A percentile compares a stretch with the other conserved stretches of the same genome.
Evolutionary conservation across 1,140 invertebrate genomes (phyloP).

Genomic region (Laodelphax striatellus): DNA sequence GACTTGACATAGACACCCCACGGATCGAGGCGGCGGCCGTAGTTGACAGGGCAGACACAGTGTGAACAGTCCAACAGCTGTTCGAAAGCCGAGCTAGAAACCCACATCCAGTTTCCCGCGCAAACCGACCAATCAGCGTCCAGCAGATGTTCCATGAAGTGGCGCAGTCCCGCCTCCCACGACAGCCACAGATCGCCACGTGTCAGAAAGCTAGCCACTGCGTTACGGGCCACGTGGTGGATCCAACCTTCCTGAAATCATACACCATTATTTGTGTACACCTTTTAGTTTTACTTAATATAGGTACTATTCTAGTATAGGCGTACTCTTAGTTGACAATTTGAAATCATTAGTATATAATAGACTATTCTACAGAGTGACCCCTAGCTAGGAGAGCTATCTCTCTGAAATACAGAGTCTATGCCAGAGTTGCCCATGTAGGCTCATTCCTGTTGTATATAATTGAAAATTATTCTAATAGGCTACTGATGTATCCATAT

Average conservation of each 20-base stretch:
- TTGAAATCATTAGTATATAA: no score
- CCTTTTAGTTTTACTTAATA: no score
- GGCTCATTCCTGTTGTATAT: no score
- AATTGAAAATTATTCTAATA: no score
- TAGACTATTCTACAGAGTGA: no score
- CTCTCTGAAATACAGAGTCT: no score
- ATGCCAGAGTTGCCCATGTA: no score
- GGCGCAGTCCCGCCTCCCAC: constrained; percentile 54
- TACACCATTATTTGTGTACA: no score
- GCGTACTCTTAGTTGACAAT: no score
- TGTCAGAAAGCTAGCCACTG: constrained; percentile 59
- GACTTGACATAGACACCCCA: constrained; percentile 53
- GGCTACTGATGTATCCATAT: no score
- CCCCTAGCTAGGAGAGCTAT: no score
- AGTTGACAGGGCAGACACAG: constrained; percentile 53
- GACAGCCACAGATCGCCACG: constrained; percentile 59
- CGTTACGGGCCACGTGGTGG: constrained; percentile 57
- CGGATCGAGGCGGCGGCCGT: constrained; percentile 57
- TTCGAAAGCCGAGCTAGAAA: constrained; percentile 60
- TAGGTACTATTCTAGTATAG: no score
- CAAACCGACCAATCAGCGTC: constrained; percentile 65
- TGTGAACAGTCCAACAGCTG: constrained; percentile 46
- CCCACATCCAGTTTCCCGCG: constrained; percentile 74
- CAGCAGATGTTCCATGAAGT: constrained; percentile 51
- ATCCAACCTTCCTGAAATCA: constrained; percentile 48